A percentile compares a stretch with the other conserved stretches of the same genome.
Conservation (phyloP, 2,113 vertebrate species). For the Hyla sarda region DNA sequence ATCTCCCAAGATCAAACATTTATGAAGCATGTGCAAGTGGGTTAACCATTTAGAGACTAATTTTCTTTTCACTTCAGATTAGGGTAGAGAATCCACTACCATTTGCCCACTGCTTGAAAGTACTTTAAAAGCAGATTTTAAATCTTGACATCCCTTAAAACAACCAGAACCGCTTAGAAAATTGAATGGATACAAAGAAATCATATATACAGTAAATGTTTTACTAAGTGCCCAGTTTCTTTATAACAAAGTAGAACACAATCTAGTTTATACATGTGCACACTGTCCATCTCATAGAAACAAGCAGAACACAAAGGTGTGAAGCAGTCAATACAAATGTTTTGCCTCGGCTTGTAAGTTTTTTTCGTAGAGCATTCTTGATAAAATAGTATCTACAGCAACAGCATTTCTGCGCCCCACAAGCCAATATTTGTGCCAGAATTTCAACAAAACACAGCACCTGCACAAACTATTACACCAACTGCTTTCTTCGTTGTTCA, state of each 20-base stretch:
- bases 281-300: neutral
- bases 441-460: constrained; percentile 71
- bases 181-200: neutral
- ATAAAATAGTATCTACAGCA: constrained; percentile 62
- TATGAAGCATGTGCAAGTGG: no score
- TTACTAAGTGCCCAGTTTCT: neutral
- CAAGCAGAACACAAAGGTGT: constrained; percentile 25
- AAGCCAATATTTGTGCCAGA: constrained; percentile 64
- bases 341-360: constrained; percentile 66
- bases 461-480: constrained; percentile 74
- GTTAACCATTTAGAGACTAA: neutral
- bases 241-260: neutral
- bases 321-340: neutral
- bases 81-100: neutral
- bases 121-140: neutral
- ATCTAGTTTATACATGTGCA: neutral
- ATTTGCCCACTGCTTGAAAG: neutral
- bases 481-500: constrained; percentile 73
- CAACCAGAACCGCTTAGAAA: neutral
- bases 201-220: neutral
- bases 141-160: no score
- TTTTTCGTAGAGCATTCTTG: constrained; percentile 60
- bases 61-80: neutral
- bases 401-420: constrained; percentile 58
- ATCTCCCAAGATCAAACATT: no score